Base-by-base conservation (phyloP, 2,888 invertebrate species). In the Apodemia zela region DNA sequence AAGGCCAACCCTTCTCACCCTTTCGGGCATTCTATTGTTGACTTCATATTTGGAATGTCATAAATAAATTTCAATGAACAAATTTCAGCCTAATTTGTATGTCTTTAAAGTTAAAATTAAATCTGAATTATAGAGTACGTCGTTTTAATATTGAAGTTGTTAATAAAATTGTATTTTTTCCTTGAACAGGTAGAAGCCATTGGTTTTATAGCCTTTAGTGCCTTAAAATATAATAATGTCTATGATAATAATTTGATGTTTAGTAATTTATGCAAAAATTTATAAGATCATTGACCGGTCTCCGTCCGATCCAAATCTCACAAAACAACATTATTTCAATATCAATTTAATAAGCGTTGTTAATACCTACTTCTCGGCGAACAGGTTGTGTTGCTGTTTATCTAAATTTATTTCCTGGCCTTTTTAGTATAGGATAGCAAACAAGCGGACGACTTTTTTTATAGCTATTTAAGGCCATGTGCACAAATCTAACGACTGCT, bases 1-100 rank as follows among this genome's bases (percentile, higher is more conserved):
- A 91, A 87, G 84, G 85, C 82, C 86, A 89, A 89, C 89, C 91
- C 91, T 90, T 89, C 81, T 85, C 79, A 85, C 87, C 89, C 91
- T 88, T 85, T 87, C 75, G 77, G 77, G 78, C 82, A 84, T 84
- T 85, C 82, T 81, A 84, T 86, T 88, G 85, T 85, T 87, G 83
- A 85, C 77, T 69, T 75, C 75, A 72, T 67, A 67, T 49, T 67
- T 72, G 71, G 77, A 84, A 84, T 71, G 83, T 74, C 81, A 71
- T 80, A 87, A 72, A 71, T 72, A 61, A 65, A 60, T 63, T 65
- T 18, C 18, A 11, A 49, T 49, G 21, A 49, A 15, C 49, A 49
- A 21, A 49, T 49, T 8, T 49, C n/a, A 49, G 11, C 49, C 49
- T 49, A 18, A 49, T 21, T 7, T 17, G 15, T 71, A 72, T 80